Conservation (phyloP, 2,113 vertebrate genomes). For the Epinephelus lanceolatus region DNA sequence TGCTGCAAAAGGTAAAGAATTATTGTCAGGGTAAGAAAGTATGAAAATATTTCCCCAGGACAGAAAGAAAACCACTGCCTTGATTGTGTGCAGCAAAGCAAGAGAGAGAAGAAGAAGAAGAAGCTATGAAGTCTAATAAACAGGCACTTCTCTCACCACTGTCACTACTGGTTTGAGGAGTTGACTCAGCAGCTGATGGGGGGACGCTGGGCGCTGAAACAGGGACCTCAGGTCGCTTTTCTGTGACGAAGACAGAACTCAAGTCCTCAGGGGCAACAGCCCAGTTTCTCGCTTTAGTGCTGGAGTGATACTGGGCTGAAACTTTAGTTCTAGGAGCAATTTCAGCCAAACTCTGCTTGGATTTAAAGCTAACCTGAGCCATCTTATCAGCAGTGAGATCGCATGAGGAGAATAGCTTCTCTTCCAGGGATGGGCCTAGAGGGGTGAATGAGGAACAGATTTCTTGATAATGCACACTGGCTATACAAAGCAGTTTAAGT, state of each 20-base stretch:
- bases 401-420: conserved; percentile 91
- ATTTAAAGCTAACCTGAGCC: conserved; percentile 88
- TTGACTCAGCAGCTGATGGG: conserved; percentile 82
- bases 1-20: conserved; percentile 1
- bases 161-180: conserved; percentile 82
- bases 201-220: conserved; percentile 65
- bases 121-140: conserved; percentile 58
- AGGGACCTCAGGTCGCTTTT: conserved; percentile 72
- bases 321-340: conserved; percentile 82
- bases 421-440: conserved; percentile 94
- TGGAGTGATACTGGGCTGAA: conserved; percentile 86
- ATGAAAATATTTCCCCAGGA: conserved; percentile 40
- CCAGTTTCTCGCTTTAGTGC: conserved; percentile 87
- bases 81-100: conserved; percentile 47
- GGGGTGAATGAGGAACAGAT: conserved; percentile 84
- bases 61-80: conserved; percentile 29
- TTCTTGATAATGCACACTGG: conserved; percentile 49
- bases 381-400: conserved; percentile 88
- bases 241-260: conserved; percentile 83
- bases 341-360: conserved; percentile 80
- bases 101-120: conserved; percentile 53
- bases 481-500: background rate
- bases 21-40: conserved; percentile 39
- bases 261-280: conserved; percentile 83
- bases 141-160: conserved; percentile 90